Conservation (phyloP, 2,113 vertebrate species). For the Rafetus swinhoei region DNA sequence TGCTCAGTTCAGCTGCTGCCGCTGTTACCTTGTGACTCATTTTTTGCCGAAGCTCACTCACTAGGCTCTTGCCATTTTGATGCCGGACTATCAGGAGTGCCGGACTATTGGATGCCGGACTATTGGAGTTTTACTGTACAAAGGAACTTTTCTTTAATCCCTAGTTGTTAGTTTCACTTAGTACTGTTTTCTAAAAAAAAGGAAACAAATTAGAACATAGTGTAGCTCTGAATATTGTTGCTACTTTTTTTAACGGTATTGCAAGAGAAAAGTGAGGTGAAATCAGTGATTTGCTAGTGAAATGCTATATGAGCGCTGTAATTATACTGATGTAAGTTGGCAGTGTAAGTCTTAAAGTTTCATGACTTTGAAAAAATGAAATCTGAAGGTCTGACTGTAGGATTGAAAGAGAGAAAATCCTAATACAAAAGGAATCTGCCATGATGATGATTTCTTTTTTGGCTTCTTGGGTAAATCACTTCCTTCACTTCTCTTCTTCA, state of each 20-base stretch:
- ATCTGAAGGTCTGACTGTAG: rapidly evolving
- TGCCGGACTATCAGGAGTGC: no score
- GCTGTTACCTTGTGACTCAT: no score
- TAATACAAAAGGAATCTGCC: not conserved
- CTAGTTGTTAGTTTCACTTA: not conserved
- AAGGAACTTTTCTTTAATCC: not conserved
- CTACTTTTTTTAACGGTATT: not conserved
- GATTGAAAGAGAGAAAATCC: not conserved
- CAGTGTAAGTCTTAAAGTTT: not conserved
- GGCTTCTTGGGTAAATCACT: rapidly evolving
- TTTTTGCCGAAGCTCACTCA: no score
- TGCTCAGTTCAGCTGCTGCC: no score
- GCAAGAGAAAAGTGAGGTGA: not conserved
- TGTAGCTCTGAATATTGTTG: not conserved
- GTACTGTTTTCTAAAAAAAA: not conserved
- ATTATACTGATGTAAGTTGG: no score
- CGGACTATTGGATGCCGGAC: no score
- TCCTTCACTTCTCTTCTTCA: not conserved
- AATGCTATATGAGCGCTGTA: not conserved
- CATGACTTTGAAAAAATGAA: not conserved
- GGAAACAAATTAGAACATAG: not conserved
- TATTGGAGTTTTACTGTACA: no score
- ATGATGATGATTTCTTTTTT: not conserved
- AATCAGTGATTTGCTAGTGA: not conserved
- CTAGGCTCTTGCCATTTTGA: no score